Evolutionary conservation across 2,113 vertebrate genomes (phyloP).

Genomic region (Brachyhypopomus gauderio): DNA sequence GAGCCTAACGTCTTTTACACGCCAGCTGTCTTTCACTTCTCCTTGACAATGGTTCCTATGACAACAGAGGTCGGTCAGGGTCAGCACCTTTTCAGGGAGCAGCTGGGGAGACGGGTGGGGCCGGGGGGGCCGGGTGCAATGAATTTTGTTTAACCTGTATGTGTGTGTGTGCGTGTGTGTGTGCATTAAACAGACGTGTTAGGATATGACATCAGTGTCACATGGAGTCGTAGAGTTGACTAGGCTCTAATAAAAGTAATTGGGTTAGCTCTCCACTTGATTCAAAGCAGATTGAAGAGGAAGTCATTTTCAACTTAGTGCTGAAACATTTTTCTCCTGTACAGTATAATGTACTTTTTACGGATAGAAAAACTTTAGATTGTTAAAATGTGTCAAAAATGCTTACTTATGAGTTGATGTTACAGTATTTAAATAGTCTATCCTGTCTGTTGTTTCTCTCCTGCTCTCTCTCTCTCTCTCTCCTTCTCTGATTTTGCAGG

Average conservation of each 20-base stretch:
- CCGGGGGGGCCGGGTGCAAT: conserved; percentile 9
- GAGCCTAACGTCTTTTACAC: conserved; percentile 7
- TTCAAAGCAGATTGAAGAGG: too few relatives aligned
- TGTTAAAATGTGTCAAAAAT: background rate
- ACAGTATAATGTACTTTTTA: too few relatives aligned
- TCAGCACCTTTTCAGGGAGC: conserved; percentile 56
- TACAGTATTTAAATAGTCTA: conserved; percentile 56
- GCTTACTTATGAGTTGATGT: conserved; percentile 31
- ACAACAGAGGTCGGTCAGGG: conserved; percentile 53
- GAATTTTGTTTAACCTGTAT: conserved; percentile 41
- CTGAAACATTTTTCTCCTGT: too few relatives aligned
- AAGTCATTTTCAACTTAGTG: too few relatives aligned
- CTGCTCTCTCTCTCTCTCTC: conserved; percentile 43
- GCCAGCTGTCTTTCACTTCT: conserved; percentile 44
- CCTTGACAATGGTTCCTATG: conserved; percentile 51
- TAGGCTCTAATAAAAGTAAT: background rate
- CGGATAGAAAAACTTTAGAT: too few relatives aligned
- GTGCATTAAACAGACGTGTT: background rate
- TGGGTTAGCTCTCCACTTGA: too few relatives aligned
- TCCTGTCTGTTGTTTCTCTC: conserved; percentile 25
- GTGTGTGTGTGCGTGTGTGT: conserved; percentile 2
- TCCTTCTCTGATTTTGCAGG: conserved; percentile 68
- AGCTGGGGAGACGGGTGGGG: conserved; percentile 48
- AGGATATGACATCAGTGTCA: too few relatives aligned
- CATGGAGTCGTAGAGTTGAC: background rate